Percentiles rank a stretch among this genome's conserved stretches.
These are phyloP conservation scores for Pantelozetes paolii DNA, from an alignment of 2,888 invertebrate species.

Conservation along the genomic window DNA sequence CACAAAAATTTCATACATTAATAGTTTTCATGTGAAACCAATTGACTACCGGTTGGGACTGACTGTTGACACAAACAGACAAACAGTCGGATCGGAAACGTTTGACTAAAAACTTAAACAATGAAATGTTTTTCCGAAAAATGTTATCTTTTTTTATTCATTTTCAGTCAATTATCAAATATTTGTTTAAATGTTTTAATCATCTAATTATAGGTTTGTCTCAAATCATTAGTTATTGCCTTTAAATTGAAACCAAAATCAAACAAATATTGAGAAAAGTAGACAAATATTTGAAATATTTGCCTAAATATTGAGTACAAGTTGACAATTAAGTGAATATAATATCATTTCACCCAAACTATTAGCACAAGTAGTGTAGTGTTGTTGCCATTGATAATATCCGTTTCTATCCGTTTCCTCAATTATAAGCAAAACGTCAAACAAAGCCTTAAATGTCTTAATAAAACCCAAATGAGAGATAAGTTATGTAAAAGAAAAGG, in stretches of 20 bases:
- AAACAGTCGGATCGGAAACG: no score
- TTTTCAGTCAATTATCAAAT: neutral
- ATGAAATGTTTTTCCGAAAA: neutral
- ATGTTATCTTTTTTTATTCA: neutral
- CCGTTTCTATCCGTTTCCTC: conserved; percentile 28
- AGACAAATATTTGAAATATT: neutral
- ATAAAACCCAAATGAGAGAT: conserved; percentile 1
- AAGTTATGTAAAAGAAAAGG: conserved; percentile 33
- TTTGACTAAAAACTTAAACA: no score
- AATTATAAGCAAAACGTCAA: conserved; percentile 22
- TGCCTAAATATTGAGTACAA: neutral
- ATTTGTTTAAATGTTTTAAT: neutral
- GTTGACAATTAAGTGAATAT: no score
- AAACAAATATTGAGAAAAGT: neutral
- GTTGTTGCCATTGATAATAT: conserved; percentile 34
- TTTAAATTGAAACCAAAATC: neutral
- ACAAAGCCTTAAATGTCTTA: neutral
- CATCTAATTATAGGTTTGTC: conserved; percentile 13
- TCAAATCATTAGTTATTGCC: neutral
- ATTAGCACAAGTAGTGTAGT: neutral
- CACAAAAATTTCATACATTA: no score
- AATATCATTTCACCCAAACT: no score
- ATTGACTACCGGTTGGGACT: no score
- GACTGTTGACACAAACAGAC: no score
- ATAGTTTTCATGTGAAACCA: no score